Percentiles rank a stretch among this genome's conserved stretches.
Evolutionary conservation across 2,888 invertebrate species (phyloP).

Genomic region (Diogma glabrata): DNA sequence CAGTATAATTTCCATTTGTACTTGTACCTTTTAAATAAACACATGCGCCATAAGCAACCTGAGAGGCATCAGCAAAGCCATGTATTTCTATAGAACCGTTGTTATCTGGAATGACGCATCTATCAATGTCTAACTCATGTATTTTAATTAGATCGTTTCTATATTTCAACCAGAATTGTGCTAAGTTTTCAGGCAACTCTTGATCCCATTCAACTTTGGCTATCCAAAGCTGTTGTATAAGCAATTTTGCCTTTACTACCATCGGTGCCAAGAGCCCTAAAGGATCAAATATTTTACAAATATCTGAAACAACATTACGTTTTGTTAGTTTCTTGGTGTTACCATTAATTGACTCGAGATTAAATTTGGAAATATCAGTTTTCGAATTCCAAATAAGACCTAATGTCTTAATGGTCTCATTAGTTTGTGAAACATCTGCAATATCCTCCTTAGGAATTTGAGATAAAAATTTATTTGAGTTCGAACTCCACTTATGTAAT

Average conservation of each 20-base stretch:
- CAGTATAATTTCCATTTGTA: no score
- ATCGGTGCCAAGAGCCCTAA: no score
- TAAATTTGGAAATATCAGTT: background rate
- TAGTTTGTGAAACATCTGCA: background rate
- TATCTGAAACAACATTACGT: background rate
- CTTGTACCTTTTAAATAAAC: no score
- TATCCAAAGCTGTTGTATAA: background rate
- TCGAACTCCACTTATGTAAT: background rate
- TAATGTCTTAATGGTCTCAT: background rate
- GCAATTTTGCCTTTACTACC: background rate
- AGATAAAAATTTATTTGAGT: background rate
- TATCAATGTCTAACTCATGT: background rate
- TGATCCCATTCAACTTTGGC: background rate
- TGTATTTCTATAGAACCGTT: background rate
- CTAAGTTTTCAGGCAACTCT: background rate
- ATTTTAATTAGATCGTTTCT: no score
- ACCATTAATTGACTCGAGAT: background rate
- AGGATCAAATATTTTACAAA: no score
- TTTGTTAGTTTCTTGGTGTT: background rate
- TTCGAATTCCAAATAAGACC: conserved; percentile 1
- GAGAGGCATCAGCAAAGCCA: background rate
- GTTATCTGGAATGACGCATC: background rate
- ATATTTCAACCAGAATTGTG: no score
- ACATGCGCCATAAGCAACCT: no score
- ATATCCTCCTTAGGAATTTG: background rate